Conservation (phyloP, 1,140 invertebrate genomes). For the Zaprionus camerounensis region DNA sequence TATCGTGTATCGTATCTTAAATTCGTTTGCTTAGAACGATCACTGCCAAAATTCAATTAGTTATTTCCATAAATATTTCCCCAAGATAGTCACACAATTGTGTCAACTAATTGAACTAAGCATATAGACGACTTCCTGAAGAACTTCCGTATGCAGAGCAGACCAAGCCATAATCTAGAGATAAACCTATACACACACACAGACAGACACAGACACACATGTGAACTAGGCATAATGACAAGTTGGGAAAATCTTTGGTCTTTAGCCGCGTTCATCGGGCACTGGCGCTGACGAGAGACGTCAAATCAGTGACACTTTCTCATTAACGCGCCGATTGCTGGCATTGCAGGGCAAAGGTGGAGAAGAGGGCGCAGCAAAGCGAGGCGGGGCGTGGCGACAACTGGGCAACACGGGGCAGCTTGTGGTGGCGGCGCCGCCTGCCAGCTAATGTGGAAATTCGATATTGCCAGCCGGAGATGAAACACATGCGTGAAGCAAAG, state of each 20-base stretch:
- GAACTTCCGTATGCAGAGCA: not conserved
- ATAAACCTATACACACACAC: not conserved
- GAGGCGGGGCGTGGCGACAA: not conserved
- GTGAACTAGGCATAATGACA: conserved; percentile 53
- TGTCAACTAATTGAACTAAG: not conserved
- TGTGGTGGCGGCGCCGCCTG: conserved; percentile 31
- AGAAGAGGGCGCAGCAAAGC: not conserved
- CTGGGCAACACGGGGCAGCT: not conserved
- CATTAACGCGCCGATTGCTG: conserved; percentile 60
- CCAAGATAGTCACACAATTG: not conserved
- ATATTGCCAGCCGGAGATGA: conserved; percentile 48
- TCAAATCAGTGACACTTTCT: conserved; percentile 78
- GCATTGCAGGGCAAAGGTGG: conserved; percentile 27
- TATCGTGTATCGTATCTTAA: too few relatives aligned
- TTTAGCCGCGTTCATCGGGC: conserved; percentile 53
- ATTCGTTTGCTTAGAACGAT: too few relatives aligned
- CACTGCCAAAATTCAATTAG: not conserved
- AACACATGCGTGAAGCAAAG: conserved; percentile 72
- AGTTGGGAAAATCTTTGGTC: conserved; percentile 66
- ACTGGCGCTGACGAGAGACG: conserved; percentile 45
- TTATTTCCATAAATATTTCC: not conserved
- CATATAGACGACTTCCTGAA: conserved; percentile 16
- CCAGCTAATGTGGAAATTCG: conserved; percentile 74
- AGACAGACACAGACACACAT: not conserved
- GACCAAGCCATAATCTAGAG: not conserved